Evolutionary conservation across 2,888 invertebrate genomes (phyloP), one percentile per base, ranked within the genome.

Genomic region (Plebejus anna): DNA sequence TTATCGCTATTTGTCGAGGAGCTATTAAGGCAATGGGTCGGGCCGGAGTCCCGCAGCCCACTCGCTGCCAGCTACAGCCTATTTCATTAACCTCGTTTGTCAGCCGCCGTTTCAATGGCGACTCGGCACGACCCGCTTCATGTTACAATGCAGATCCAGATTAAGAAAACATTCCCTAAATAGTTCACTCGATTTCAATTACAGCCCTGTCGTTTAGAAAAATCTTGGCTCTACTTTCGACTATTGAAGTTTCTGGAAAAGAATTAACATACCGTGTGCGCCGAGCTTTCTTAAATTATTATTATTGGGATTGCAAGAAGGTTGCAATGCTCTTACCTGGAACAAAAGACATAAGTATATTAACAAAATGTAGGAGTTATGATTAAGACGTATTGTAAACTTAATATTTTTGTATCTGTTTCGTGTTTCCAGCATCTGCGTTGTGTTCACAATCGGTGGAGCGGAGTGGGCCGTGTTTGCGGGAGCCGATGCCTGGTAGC

Each of bases 391-490:
- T 22, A 59, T 7, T 6, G 59, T 22, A 7, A 61, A 55, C 16
- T 13, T 28, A 61, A 28, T 61, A 61, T 61, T 66, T 66, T 66
- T 66, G 32, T 66, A 32, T 66, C 66, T 66, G 66, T 66, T 66
- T 22, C 61, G 61, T 66, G 66, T 66, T 66, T 5, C 32, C 32
- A 66, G 16, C 66, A 66, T 66, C 66, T 66, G 66, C 32, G 32
- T 36, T 32, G 16, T 66, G 42, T 72, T 72, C 72, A 72, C 72
- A 72, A 72, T 72, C 72, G 9, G 72, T 22, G n/a, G 72, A 72
- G 47, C 72, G 72, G n/a, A 42, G 72, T 38, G 71, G 16, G 4
- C 5, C 71, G 38, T 72, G 72, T 72, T 72, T 47, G 38, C 72
- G 72, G 72, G 22, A 72, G 42, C 47, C 47, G 2, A 47, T 47